These are phyloP conservation scores for Neoscelio sp. DNA, from an alignment of 2,888 invertebrate species.

Conservation along the genomic window DNA sequence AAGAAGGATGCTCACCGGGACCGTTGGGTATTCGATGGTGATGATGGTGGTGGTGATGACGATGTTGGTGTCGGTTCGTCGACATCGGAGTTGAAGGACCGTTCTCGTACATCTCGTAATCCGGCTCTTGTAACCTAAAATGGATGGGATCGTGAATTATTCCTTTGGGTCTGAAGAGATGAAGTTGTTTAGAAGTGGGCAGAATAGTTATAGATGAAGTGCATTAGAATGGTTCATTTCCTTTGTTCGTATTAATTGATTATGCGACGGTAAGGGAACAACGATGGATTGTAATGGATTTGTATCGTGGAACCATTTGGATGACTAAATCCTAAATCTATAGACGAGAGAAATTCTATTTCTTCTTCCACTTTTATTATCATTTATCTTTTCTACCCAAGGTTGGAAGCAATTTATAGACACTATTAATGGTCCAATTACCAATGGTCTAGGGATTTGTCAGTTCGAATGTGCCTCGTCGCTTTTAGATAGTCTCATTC, in stretches of 20 bases:
- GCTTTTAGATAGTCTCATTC: no score
- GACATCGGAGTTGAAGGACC: slow-evolving; percentile 78
- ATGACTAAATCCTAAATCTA: no score
- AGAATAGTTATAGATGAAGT: slow-evolving; percentile 13
- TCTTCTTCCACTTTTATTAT: no score
- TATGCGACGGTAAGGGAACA: slow-evolving; percentile 18
- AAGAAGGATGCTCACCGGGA: slow-evolving; percentile 84
- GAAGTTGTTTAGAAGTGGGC: slow-evolving; percentile 17
- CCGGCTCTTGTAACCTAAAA: slow-evolving; percentile 81
- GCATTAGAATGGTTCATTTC: slow-evolving; percentile 33
- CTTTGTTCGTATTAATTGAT: not conserved
- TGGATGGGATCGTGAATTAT: slow-evolving; percentile 31
- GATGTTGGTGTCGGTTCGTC: slow-evolving; percentile 73
- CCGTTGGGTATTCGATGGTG: slow-evolving; percentile 71
- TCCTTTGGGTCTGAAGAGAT: slow-evolving; percentile 1
- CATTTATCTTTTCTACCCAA: no score
- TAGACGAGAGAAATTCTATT: no score
- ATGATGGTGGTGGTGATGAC: slow-evolving; percentile 61
- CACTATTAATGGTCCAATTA: no score
- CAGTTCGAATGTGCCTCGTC: no score
- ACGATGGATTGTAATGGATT: slow-evolving; percentile 52
- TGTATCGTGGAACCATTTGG: no score
- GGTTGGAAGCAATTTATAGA: no score
- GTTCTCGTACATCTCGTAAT: slow-evolving; percentile 83
- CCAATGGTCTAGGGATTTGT: no score